Percentiles rank a stretch among this genome's conserved stretches.
These are phyloP conservation scores for Hypercompe scribonia DNA, from an alignment of 2,888 invertebrate genomes.

Conservation along the genomic window DNA sequence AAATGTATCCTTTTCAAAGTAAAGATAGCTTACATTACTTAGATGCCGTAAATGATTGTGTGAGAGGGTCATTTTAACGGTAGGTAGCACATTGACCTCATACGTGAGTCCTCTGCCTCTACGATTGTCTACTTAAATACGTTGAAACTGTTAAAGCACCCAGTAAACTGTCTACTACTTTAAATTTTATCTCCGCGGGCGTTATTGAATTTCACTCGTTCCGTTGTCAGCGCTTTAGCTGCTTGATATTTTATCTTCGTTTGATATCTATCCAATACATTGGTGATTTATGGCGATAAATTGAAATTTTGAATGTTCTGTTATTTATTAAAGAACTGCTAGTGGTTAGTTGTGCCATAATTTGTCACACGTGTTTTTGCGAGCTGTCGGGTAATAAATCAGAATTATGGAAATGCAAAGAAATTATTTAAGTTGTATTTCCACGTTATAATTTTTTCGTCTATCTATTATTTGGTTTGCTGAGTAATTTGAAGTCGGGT, in stretches of 20 bases:
- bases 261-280: slow-evolving; percentile 54
- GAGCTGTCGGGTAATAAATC: slow-evolving; percentile 7
- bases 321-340: slow-evolving; percentile 29
- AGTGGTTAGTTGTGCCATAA: slow-evolving; percentile 25
- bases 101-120: slow-evolving; percentile 52
- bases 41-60: slow-evolving; percentile 54
- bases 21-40: slow-evolving; percentile 44
- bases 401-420: slow-evolving; percentile 19
- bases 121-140: slow-evolving; percentile 60
- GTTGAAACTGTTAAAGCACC: slow-evolving; percentile 51
- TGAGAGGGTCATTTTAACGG: slow-evolving; percentile 59
- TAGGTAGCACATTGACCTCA: slow-evolving; percentile 65
- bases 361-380: slow-evolving; percentile 33
- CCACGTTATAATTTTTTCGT: background rate
- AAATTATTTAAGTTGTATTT: slow-evolving; percentile 7
- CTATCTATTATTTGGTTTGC: background rate
- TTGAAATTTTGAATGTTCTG: slow-evolving; percentile 52
- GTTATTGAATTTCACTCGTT: slow-evolving; percentile 62
- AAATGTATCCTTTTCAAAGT: slow-evolving; percentile 97
- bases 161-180: slow-evolving; percentile 51
- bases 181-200: slow-evolving; percentile 53
- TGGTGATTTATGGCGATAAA: slow-evolving; percentile 55
- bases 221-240: slow-evolving; percentile 58
- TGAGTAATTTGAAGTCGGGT: background rate
- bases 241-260: slow-evolving; percentile 60